Percentiles rank a stretch among this genome's conserved stretches.
These are phyloP conservation scores for Rachycentron canadum DNA, from an alignment of 2,797 vertebrate species.

Conservation along the genomic window DNA sequence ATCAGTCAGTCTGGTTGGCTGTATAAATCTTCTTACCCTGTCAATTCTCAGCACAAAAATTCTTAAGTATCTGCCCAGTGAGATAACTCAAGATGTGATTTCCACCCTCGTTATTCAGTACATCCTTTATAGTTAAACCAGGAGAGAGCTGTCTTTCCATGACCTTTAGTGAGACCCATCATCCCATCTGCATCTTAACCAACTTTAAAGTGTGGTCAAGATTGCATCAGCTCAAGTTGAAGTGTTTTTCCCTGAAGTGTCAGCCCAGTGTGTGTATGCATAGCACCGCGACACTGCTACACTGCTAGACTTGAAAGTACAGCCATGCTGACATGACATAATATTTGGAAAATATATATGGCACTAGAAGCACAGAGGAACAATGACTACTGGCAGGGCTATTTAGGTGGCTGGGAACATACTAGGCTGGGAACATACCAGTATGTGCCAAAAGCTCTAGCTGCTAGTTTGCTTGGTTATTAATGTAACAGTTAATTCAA, in stretches of 20 bases:
- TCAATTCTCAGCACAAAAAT: not conserved
- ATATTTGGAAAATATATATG: too few species aligned
- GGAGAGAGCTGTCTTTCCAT: not conserved
- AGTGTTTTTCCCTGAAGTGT: not conserved
- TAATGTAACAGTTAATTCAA: too few species aligned
- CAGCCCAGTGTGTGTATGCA: too few species aligned
- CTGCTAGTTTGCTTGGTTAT: too few species aligned
- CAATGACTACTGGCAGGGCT: too few species aligned
- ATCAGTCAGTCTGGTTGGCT: not conserved
- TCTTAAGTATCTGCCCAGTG: not conserved
- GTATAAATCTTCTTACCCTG: slow-evolving; percentile 7
- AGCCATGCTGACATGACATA: too few species aligned
- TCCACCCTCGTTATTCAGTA: not conserved
- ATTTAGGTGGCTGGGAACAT: too few species aligned
- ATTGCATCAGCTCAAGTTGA: not conserved
- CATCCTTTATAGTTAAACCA: not conserved
- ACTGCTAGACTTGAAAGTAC: too few species aligned
- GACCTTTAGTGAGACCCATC: not conserved
- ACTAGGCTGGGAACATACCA: too few species aligned
- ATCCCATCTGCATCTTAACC: not conserved
- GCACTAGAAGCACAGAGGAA: too few species aligned
- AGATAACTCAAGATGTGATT: not conserved
- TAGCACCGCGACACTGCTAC: too few species aligned
- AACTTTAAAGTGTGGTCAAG: not conserved
- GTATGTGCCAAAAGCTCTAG: too few species aligned